A percentile compares a stretch with the other conserved stretches of the same genome.
phyloP scores from a whole-genome alignment of 2,797 vertebrate species.

The Gymnopithys bicolor region DNA sequence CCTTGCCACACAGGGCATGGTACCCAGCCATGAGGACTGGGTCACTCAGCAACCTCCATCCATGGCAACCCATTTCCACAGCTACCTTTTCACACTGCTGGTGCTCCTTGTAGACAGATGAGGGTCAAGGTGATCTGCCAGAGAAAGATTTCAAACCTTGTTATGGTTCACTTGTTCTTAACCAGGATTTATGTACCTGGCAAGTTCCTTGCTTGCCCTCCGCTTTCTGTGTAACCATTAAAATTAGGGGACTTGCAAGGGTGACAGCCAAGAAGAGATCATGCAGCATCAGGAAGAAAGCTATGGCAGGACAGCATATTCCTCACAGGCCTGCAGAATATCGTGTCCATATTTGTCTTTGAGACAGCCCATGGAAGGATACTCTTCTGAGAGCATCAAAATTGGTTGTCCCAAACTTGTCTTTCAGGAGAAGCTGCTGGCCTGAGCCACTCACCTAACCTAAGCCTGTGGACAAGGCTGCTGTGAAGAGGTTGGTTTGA shows the following conservation, averaged over 20 bases:
- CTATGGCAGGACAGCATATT: neutral
- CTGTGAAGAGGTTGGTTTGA: rapidly evolving
- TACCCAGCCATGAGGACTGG: neutral
- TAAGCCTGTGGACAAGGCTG: neutral
- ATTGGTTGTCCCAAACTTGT: neutral
- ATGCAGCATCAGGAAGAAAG: neutral
- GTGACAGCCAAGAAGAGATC: neutral
- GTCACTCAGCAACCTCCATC: neutral
- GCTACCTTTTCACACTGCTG: neutral
- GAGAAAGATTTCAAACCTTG: neutral
- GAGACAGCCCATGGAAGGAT: neutral
- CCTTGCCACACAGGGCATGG: neutral
- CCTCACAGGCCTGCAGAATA: neutral
- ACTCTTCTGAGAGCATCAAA: neutral
- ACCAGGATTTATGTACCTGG: neutral
- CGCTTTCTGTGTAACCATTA: neutral
- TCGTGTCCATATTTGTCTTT: neutral
- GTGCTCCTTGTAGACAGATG: neutral
- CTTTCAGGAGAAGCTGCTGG: neutral
- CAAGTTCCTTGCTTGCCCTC: neutral
- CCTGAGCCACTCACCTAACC: neutral
- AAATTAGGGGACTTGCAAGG: neutral
- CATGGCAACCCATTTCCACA: neutral
- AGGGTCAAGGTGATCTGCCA: neutral
- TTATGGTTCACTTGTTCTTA: neutral